Evolutionary conservation across 2,888 invertebrate genomes (phyloP), one percentile per base, ranked within the genome.

Genomic region (Chrysolina haemoptera): DNA sequence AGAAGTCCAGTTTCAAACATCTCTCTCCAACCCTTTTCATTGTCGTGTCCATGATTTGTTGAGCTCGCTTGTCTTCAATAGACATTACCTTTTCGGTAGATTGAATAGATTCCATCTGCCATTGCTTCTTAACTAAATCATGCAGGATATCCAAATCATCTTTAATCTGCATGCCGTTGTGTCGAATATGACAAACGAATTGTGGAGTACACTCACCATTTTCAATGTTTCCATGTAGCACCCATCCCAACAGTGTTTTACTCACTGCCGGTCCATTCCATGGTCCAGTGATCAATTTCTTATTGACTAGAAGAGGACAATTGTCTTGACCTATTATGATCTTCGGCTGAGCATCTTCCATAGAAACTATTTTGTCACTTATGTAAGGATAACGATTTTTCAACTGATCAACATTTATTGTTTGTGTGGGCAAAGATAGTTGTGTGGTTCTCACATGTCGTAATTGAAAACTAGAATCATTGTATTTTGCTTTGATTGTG

Each of bases 141-240:
- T 16, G 55, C 3, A 53, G 55, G n/a, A 53, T n/a, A 53, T 53
- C 55, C 16, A 53, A 16, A n/a, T 53, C 55, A 53, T 53, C 55
- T 16, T 53, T 20, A 2, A 43, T 14, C 43, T 14, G 43, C 14
- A 43, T 20, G n/a, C 4, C 20, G 1, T n/a, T 11, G 55, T 10
- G 10, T 18, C n/a, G 55, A n/a, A 53, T 53, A n/a, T 16, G 16
- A 20, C 55, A 53, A 53, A 53, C 55, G 2, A 53, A 53, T 14
- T 53, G 10, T 53, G 55, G 14, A 43, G 43, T 14, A 1, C 8
- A 12, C 43, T 14, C 43, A 43, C 43, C 43, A 43, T 43, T n/a
- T n/a, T n/a, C n/a, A n/a, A n/a, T n/a, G n/a, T n/a, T n/a, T n/a
- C n/a, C 55, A 22, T 55, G 18, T 20, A 12, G n/a, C 12, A 55